phyloP scores from a whole-genome alignment of 2,888 invertebrate genomes.

The Lepidocyrtinus sp. region DNA sequence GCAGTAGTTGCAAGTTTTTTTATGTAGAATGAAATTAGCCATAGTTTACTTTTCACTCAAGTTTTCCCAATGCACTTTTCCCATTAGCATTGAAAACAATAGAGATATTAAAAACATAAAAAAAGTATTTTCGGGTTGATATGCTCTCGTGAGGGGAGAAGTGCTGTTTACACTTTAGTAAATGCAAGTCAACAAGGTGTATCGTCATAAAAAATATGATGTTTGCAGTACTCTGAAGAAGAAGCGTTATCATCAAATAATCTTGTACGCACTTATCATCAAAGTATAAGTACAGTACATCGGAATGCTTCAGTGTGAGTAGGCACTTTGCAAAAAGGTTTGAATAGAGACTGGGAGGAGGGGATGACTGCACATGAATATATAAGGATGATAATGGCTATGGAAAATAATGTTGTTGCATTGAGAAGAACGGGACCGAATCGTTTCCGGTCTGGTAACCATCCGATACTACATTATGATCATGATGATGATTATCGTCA shows the following conservation, averaged over 20 bases:
- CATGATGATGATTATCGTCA: not conserved
- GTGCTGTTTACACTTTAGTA: not conserved
- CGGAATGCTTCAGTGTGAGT: not conserved
- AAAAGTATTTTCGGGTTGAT: not conserved
- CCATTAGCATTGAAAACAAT: not conserved
- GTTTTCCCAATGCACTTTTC: no score
- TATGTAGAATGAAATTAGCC: not conserved
- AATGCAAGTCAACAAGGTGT: slow-evolving; percentile 6
- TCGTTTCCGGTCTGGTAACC: slow-evolving; percentile 62
- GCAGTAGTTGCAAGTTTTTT: not conserved
- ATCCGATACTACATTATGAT: slow-evolving; percentile 21
- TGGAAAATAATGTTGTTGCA: slow-evolving; percentile 29
- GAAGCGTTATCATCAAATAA: slow-evolving; percentile 3
- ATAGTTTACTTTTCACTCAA: not conserved
- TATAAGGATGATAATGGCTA: slow-evolving; percentile 28
- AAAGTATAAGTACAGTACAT: not conserved
- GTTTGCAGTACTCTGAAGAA: not conserved
- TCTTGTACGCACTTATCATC: slow-evolving; percentile 9
- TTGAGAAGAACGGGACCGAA: slow-evolving; percentile 57
- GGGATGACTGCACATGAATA: slow-evolving; percentile 41
- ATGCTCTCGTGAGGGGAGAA: not conserved
- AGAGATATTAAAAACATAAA: not conserved
- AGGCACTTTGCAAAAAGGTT: not conserved
- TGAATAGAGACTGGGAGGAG: not conserved
- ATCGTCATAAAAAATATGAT: not conserved